These are phyloP conservation scores for Lophius piscatorius DNA, from an alignment of 2,113 vertebrate genomes.

Conservation along the genomic window DNA sequence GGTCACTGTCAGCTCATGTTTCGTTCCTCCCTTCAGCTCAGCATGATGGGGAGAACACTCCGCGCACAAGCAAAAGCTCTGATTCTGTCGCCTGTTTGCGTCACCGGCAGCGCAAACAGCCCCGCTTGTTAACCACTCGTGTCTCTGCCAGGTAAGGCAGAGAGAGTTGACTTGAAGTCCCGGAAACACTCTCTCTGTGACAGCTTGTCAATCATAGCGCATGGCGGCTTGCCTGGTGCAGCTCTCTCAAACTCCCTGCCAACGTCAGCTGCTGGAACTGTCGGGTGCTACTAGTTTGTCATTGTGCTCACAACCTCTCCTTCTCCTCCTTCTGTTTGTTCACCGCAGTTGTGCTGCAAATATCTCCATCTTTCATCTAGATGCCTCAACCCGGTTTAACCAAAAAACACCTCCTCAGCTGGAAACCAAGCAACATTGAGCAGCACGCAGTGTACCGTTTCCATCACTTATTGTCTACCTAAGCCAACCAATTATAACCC, in stretches of 20 bases:
- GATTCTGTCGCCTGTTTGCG: too few species aligned
- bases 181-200: conserved; percentile 33
- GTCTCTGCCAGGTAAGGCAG: conserved; percentile 60
- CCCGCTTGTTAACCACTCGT: conserved; percentile 60
- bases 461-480: conserved; percentile 45
- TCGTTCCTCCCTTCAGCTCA: too few species aligned
- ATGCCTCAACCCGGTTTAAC: neutral
- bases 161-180: conserved; percentile 56
- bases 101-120: conserved; percentile 10
- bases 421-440: too few species aligned
- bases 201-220: conserved; percentile 64
- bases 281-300: conserved; percentile 32
- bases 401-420: neutral
- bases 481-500: conserved; percentile 24
- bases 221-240: conserved; percentile 32
- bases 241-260: conserved; percentile 41
- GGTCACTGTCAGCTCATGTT: too few species aligned
- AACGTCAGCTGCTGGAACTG: conserved; percentile 33
- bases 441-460: too few species aligned
- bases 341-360: conserved; percentile 24
- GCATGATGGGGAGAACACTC: too few species aligned
- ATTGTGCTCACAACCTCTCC: conserved; percentile 41
- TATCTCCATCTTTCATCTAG: neutral
- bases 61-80: too few species aligned
- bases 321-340: conserved; percentile 37